These are phyloP conservation scores for Dicyrtomina minuta DNA, from an alignment of 2,888 invertebrate genomes.

Conservation along the genomic window DNA sequence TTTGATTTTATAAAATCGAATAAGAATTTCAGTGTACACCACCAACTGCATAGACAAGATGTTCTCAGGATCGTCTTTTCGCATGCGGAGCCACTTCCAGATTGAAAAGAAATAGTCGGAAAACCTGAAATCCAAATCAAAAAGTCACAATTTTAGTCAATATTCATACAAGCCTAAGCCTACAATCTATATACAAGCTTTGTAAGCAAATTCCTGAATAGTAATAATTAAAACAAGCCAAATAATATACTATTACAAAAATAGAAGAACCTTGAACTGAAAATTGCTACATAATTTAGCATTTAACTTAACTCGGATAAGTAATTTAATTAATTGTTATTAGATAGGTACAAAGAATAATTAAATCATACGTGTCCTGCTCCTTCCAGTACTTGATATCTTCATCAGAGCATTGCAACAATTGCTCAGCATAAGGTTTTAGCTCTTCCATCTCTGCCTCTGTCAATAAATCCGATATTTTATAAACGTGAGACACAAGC, in stretches of 20 bases:
- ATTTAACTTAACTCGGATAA: no score
- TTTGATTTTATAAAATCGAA: conserved; percentile 39
- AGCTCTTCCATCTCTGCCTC: conserved; percentile 38
- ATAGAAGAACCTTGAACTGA: no score
- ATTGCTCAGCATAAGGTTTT: conserved; percentile 35
- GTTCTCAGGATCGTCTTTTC: conserved; percentile 25
- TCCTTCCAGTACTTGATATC: conserved; percentile 34
- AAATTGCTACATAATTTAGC: no score
- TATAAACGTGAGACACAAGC: conserved; percentile 37
- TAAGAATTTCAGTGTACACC: no score
- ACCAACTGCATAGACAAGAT: conserved; percentile 37
- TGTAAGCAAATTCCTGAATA: no score
- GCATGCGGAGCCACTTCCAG: conserved; percentile 29
- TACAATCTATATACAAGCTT: no score
- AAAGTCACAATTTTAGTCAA: no score
- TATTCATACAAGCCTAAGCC: no score
- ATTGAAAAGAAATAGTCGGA: conserved; percentile 46
- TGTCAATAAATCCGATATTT: conserved; percentile 38
- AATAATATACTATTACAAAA: no score
- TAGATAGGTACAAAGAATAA: no score
- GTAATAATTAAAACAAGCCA: no score
- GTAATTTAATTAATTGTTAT: no score
- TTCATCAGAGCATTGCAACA: conserved; percentile 26
- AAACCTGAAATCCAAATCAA: conserved; percentile 41
- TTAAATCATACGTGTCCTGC: conserved; percentile 40